Evolutionary conservation across 2,113 vertebrate genomes (phyloP).

Genomic region (Pagrus major): DNA sequence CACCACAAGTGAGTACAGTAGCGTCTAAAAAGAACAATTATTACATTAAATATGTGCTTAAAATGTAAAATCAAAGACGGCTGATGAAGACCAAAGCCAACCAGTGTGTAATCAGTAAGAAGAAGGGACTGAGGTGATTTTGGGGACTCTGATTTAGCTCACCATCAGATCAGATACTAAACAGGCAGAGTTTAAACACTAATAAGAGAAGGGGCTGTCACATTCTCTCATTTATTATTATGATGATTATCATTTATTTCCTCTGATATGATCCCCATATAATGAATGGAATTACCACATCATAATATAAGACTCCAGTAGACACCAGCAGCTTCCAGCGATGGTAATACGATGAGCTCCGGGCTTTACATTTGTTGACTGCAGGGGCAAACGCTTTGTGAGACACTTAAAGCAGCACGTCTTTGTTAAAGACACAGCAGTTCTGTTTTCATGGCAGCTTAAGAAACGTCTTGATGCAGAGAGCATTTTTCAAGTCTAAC

Average conservation of each 20-base stretch:
- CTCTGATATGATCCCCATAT: constrained; percentile 28
- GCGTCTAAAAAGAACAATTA: too few species aligned
- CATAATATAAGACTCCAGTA: constrained; percentile 17
- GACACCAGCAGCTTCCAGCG: constrained; percentile 24
- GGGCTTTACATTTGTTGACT: constrained; percentile 17
- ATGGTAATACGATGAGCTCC: constrained; percentile 33
- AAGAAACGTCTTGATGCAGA: constrained; percentile 50
- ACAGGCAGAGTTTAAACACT: not conserved
- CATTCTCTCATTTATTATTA: constrained; percentile 14
- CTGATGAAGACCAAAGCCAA: not conserved
- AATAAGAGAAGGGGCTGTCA: not conserved
- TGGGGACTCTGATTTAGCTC: not conserved
- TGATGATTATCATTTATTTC: constrained; percentile 32
- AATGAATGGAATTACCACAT: constrained; percentile 36
- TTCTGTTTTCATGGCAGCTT: constrained; percentile 63
- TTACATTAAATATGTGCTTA: too few species aligned
- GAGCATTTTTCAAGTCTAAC: constrained; percentile 65
- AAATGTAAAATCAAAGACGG: not conserved
- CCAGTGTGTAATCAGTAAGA: not conserved
- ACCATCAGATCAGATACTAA: not conserved
- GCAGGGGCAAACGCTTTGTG: constrained; percentile 6
- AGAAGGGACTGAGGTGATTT: not conserved
- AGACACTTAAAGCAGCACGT: constrained; percentile 37
- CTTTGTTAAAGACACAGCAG: constrained; percentile 51
- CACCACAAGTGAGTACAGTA: too few species aligned